These are phyloP conservation scores for Chrosomus eos DNA, from an alignment of 2,797 vertebrate genomes.

Conservation along the genomic window DNA sequence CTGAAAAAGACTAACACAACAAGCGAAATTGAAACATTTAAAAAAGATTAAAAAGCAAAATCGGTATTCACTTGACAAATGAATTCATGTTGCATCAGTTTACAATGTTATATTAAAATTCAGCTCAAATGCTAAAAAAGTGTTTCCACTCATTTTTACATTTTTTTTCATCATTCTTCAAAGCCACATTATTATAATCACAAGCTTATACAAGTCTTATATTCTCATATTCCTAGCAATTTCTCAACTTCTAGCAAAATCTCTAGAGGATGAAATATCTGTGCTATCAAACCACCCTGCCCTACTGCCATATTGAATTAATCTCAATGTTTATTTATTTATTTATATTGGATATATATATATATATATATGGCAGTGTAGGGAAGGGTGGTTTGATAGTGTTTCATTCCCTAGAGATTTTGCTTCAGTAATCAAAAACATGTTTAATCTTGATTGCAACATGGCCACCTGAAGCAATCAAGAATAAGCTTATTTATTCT, in stretches of 20 bases:
- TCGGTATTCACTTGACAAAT: slow-evolving; percentile 14
- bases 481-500: too few relatives aligned
- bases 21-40: slow-evolving; percentile 27
- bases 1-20: slow-evolving; percentile 24
- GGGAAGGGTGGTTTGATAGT: not conserved
- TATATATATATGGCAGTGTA: not conserved
- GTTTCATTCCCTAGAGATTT: not conserved
- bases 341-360: too few relatives aligned
- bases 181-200: not conserved
- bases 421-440: not conserved
- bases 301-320: not conserved
- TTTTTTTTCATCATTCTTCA: not conserved
- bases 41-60: slow-evolving; percentile 2
- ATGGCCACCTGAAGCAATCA: not conserved
- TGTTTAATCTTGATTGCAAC: not conserved
- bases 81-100: not conserved
- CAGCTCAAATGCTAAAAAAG: not conserved
- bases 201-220: not conserved
- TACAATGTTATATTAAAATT: not conserved
- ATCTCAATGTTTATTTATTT: too few relatives aligned
- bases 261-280: not conserved
- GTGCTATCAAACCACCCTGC: not conserved
- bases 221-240: not conserved
- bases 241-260: not conserved
- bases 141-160: not conserved